Conservation (phyloP, 2,888 invertebrate genomes). For the Cephus runcator region DNA sequence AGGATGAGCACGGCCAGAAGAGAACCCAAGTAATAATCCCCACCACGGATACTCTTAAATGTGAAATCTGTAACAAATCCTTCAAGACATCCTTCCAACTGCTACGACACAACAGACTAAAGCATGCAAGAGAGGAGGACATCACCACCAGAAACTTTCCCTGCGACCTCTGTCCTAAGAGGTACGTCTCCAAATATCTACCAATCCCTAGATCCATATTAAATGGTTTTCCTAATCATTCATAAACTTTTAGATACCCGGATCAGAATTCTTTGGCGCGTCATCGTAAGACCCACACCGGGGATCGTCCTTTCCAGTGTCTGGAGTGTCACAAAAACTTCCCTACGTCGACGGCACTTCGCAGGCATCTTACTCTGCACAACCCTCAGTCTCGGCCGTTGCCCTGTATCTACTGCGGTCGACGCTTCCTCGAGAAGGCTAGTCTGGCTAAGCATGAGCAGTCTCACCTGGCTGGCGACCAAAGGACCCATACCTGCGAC, state of each 20-base stretch:
- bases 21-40: constrained; percentile 66
- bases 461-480: constrained; percentile 62
- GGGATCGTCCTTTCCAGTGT: constrained; percentile 61
- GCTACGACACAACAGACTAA: constrained; percentile 60
- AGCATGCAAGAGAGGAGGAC: constrained; percentile 63
- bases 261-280: constrained; percentile 61
- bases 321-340: constrained; percentile 65
- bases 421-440: constrained; percentile 63
- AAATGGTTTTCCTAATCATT: background rate
- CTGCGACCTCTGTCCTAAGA: constrained; percentile 62
- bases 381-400: constrained; percentile 62
- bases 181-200: constrained; percentile 34
- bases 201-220: background rate
- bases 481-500: constrained; percentile 65
- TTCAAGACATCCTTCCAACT: constrained; percentile 66
- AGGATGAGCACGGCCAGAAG: constrained; percentile 64
- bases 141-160: constrained; percentile 62
- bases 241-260: constrained; percentile 49
- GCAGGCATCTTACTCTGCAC: constrained; percentile 64
- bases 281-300: constrained; percentile 59
- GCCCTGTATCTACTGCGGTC: constrained; percentile 64
- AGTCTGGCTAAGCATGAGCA: constrained; percentile 64
- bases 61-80: constrained; percentile 67
- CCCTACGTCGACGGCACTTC: constrained; percentile 60
- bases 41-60: constrained; percentile 61